Evolutionary conservation across 2,113 vertebrate genomes (phyloP).

Genomic region (Saiga tatarica): DNA sequence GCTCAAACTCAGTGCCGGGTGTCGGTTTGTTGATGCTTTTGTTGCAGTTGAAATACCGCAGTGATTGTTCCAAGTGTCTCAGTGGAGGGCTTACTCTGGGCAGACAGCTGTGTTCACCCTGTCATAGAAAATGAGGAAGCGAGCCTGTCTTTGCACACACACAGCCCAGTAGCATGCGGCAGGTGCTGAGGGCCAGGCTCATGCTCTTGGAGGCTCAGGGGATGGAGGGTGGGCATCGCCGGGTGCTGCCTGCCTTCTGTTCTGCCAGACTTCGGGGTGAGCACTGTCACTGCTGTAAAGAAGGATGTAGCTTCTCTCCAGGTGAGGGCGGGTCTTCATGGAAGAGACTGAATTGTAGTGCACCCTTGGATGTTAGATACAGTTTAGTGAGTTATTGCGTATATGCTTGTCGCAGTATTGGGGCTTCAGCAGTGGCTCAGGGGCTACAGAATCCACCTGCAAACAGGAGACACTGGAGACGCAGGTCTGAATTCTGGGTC

Average conservation of each 20-base stretch:
- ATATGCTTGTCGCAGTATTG: not conserved
- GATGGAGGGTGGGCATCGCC: accelerated
- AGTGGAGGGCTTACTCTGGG: not conserved
- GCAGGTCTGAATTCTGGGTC: not conserved
- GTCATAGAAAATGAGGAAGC: not conserved
- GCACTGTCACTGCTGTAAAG: not conserved
- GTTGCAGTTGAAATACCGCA: accelerated
- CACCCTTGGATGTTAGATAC: not conserved
- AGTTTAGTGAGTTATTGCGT: not conserved
- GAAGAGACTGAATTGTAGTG: not conserved
- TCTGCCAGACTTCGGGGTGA: accelerated
- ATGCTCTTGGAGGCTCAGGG: accelerated
- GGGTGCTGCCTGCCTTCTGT: not conserved
- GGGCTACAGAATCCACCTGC: not conserved
- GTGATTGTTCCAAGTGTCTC: not conserved
- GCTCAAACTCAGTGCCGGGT: not conserved
- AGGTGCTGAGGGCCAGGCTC: accelerated
- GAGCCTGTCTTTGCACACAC: not conserved
- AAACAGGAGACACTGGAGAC: not conserved
- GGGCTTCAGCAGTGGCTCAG: not conserved
- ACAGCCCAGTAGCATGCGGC: not conserved
- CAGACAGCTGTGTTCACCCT: accelerated
- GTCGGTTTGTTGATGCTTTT: not conserved
- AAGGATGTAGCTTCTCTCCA: not conserved
- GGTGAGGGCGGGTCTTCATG: not conserved